Percentiles rank a stretch among this genome's conserved stretches.
These are phyloP conservation scores for Hystrix cristata DNA, from an alignment of 2,113 vertebrate genomes.

Conservation along the genomic window DNA sequence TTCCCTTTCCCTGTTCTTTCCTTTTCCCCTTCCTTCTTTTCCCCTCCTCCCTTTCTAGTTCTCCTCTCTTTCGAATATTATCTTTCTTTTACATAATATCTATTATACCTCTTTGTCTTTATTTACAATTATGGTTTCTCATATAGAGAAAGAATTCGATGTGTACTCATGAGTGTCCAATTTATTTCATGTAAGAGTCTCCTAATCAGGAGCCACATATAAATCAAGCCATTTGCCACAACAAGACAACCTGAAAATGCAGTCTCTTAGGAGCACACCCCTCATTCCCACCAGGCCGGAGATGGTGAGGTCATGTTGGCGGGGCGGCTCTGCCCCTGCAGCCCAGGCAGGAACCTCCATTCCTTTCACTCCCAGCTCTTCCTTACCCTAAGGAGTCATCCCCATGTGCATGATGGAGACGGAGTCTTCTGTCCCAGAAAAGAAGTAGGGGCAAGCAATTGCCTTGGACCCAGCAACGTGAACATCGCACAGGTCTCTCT, in stretches of 20 bases:
- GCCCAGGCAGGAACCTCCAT: not conserved
- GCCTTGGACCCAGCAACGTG: not conserved
- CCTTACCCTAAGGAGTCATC: accelerated
- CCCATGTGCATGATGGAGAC: not conserved
- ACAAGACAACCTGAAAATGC: not conserved
- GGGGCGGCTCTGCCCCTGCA: not conserved
- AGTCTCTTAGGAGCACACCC: not conserved
- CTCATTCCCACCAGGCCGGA: not conserved
- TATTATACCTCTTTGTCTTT: too few relatives aligned
- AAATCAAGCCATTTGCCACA: not conserved
- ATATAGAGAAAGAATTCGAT: too few relatives aligned
- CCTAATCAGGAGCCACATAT: not conserved
- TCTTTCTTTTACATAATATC: too few relatives aligned
- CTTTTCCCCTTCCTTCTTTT: too few relatives aligned
- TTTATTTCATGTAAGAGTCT: not conserved
- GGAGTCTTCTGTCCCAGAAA: not conserved
- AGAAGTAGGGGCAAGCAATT: not conserved
- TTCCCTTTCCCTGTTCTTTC: too few relatives aligned
- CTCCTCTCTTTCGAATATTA: too few relatives aligned
- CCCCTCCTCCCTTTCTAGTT: too few relatives aligned
- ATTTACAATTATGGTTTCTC: too few relatives aligned
- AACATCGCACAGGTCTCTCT: not conserved
- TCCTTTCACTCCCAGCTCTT: not conserved
- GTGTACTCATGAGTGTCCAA: too few relatives aligned
- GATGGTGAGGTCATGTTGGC: not conserved